These are phyloP conservation scores for Elaphurus davidianus DNA, from an alignment of 2,113 vertebrate species.

Conservation along the genomic window DNA sequence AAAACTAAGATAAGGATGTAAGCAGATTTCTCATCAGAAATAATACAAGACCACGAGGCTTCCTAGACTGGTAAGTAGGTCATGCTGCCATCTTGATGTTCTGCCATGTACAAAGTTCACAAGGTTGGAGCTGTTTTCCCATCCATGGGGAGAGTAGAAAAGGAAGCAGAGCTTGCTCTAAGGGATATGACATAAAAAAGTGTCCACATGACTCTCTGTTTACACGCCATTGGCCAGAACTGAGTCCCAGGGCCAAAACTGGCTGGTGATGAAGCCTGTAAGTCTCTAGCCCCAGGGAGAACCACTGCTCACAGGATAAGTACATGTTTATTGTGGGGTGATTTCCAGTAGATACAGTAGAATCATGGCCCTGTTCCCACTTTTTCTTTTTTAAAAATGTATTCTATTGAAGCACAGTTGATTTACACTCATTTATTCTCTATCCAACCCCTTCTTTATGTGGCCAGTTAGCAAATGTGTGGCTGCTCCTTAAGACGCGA, in stretches of 20 bases:
- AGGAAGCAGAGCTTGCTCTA: neutral
- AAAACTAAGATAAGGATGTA: neutral
- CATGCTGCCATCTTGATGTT: neutral
- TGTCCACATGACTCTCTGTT: neutral
- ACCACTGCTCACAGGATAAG: neutral
- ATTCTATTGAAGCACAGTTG: neutral
- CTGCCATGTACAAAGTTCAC: neutral
- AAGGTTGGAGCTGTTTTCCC: neutral
- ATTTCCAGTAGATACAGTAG: neutral
- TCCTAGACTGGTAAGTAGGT: too few species aligned
- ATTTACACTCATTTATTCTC: neutral
- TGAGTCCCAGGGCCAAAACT: neutral
- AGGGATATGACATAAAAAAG: neutral
- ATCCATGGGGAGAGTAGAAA: neutral
- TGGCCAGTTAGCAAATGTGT: neutral
- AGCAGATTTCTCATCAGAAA: neutral
- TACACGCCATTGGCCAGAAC: neutral
- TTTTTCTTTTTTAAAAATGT: neutral
- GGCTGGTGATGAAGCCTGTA: rapidly evolving
- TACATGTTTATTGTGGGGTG: rapidly evolving
- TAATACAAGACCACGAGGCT: neutral
- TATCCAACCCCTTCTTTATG: neutral
- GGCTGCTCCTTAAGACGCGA: neutral
- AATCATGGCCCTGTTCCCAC: too few species aligned
- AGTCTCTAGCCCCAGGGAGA: neutral